These are phyloP conservation scores for Polyergus mexicanus DNA, from an alignment of 1,140 invertebrate species.

Conservation along the genomic window DNA sequence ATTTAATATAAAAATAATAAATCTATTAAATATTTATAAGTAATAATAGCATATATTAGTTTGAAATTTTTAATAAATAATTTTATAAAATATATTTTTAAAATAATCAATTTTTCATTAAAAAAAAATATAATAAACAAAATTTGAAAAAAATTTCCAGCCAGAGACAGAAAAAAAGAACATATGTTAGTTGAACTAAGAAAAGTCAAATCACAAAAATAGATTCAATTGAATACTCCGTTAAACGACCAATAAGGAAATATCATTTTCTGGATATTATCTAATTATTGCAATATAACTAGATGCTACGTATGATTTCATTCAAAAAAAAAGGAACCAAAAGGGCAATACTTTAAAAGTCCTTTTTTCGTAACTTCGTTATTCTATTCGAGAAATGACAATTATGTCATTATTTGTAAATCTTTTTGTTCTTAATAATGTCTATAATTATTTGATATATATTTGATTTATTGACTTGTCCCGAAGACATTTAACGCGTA, in stretches of 20 bases:
- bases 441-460: slow-evolving; percentile 34
- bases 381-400: not conserved
- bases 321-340: not conserved
- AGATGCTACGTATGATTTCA: not conserved
- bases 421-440: not conserved
- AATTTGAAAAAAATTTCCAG: not conserved
- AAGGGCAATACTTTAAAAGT: not conserved
- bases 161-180: not conserved
- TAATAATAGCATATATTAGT: not conserved
- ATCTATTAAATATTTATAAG: not conserved
- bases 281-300: not conserved
- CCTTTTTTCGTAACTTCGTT: not conserved
- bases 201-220: slow-evolving; percentile 3
- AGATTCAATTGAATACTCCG: not conserved
- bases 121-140: not conserved
- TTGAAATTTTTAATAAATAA: not conserved
- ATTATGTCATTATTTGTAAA: not conserved
- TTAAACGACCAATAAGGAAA: not conserved
- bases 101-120: not conserved
- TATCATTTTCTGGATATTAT: not conserved
- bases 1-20: slow-evolving; percentile 8
- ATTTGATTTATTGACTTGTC: slow-evolving; percentile 58
- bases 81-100: not conserved
- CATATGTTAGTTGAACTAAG: not conserved
- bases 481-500: slow-evolving; percentile 46